These are phyloP conservation scores for Monarcha castaneiventris DNA, from an alignment of 2,113 vertebrate genomes.

Conservation along the genomic window DNA sequence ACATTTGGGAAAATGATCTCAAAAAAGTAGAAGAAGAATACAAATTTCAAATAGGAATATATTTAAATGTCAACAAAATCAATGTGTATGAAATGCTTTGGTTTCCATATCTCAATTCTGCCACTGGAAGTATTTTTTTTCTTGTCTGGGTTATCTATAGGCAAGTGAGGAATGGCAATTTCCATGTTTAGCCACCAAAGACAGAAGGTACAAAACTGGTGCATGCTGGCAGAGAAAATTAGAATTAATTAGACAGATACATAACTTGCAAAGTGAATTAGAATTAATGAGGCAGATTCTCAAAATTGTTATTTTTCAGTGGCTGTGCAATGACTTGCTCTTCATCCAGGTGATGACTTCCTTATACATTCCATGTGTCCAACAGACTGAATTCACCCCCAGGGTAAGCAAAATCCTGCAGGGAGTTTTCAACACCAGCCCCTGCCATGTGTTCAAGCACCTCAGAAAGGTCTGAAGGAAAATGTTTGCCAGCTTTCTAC, in stretches of 20 bases:
- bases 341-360: not conserved
- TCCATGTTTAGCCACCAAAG: not conserved
- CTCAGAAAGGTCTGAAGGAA: not conserved
- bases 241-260: not conserved
- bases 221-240: not conserved
- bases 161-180: not conserved
- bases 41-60: not conserved
- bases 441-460: not conserved
- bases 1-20: not conserved
- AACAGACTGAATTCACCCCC: not conserved
- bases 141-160: not conserved
- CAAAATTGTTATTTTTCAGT: not conserved
- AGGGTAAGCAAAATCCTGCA: not conserved
- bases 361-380: not conserved
- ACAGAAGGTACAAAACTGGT: not conserved
- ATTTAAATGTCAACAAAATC: not conserved
- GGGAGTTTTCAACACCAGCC: not conserved
- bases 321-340: not conserved
- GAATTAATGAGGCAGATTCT: not conserved
- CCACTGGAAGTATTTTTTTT: not conserved
- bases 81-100: not conserved
- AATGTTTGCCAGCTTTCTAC: not conserved
- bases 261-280: not conserved
- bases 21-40: not conserved
- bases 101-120: not conserved